Evolutionary conservation across 1,140 invertebrate species (phyloP).

Genomic region (Limonius californicus): DNA sequence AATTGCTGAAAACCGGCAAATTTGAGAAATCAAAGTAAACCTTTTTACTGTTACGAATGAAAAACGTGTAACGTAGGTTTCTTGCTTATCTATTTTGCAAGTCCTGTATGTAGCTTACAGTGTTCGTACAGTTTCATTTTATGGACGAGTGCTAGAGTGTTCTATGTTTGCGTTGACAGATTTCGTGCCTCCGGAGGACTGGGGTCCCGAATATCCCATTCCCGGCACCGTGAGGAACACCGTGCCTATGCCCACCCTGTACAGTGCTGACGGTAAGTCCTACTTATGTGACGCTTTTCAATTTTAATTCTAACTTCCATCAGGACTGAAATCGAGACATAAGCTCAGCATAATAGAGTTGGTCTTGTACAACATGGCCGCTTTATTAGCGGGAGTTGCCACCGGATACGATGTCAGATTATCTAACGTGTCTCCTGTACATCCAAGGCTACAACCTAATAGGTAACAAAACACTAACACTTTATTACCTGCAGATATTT

Average conservation of each 20-base stretch:
- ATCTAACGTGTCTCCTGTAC: conserved; percentile 78
- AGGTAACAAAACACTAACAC: no score
- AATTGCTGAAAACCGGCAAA: no score
- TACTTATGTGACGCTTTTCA: no score
- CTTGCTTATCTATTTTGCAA: no score
- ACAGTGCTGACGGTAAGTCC: conserved; percentile 61
- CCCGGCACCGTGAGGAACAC: conserved; percentile 53
- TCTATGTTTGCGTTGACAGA: conserved; percentile 43
- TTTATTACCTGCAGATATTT: no score
- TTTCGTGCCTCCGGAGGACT: conserved; percentile 56
- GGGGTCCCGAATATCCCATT: conserved; percentile 61
- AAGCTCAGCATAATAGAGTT: conserved; percentile 74
- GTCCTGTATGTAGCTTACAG: no score
- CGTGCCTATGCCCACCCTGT: conserved; percentile 72
- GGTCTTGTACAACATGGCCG: conserved; percentile 85
- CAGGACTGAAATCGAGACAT: conserved; percentile 58
- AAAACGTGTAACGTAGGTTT: no score
- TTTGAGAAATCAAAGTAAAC: no score
- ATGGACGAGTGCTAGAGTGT: conserved; percentile 29
- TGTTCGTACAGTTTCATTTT: neutral
- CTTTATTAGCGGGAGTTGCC: conserved; percentile 81
- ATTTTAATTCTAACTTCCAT: neutral
- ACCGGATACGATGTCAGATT: conserved; percentile 88
- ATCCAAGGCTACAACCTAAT: conserved; percentile 70
- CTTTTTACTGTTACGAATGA: no score